phyloP scores from a whole-genome alignment of 2,113 vertebrate species.

The Siphamia tubifer region DNA sequence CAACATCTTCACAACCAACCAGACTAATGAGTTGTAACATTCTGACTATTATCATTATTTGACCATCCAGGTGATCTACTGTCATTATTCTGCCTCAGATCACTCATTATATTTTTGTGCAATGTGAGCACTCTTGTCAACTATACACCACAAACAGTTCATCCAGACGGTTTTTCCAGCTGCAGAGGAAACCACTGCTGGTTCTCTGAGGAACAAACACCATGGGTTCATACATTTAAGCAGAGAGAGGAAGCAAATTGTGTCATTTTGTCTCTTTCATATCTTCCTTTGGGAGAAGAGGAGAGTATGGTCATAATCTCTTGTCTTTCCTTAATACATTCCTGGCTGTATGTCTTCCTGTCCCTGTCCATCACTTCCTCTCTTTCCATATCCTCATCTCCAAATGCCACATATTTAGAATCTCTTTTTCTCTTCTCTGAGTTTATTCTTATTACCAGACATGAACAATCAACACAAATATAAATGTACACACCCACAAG shows the following conservation, averaged over 20 bases:
- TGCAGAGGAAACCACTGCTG: conserved; percentile 20
- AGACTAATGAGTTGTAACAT: neutral
- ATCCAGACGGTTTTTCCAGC: neutral
- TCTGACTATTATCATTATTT: too few species aligned
- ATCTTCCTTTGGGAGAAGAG: neutral
- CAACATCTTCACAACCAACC: neutral
- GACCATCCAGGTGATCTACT: neutral
- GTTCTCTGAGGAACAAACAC: neutral
- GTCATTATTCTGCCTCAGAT: neutral
- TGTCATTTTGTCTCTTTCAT: neutral
- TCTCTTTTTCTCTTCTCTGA: neutral
- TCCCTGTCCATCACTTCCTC: conserved; percentile 31
- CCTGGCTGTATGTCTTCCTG: conserved; percentile 48
- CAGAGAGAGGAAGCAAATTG: neutral
- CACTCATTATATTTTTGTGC: neutral
- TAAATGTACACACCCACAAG: too few species aligned
- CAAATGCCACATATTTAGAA: neutral
- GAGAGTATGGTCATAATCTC: conserved; percentile 1
- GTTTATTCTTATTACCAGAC: neutral
- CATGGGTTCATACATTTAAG: neutral
- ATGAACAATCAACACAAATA: too few species aligned
- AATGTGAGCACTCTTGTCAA: neutral
- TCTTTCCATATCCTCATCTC: neutral
- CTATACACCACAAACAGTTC: neutral
- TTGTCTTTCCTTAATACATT: conserved; percentile 35